Conservation (phyloP, 2,888 invertebrate species). For the Lochmaea capreae region DNA sequence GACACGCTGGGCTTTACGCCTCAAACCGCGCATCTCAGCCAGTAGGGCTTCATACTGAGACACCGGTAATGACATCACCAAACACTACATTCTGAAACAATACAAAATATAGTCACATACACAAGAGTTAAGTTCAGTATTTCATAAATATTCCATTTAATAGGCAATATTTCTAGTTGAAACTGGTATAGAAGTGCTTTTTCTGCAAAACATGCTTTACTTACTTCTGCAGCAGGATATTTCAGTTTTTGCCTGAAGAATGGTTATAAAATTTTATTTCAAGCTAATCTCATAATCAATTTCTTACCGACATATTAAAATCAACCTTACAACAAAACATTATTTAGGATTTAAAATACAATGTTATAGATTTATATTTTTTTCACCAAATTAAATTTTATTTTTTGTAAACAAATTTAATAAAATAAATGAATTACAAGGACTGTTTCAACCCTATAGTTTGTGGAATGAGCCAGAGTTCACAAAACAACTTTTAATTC, state of each 20-base stretch:
- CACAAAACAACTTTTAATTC: constrained; percentile 2
- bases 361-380: background rate
- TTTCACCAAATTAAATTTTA: background rate
- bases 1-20: constrained; percentile 70
- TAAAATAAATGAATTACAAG: background rate
- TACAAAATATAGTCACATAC: background rate
- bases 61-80: constrained; percentile 71
- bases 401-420: background rate
- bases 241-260: too few relatives aligned
- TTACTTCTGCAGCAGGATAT: too few relatives aligned
- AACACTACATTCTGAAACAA: constrained; percentile 53
- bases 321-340: too few relatives aligned
- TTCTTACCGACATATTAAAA: too few relatives aligned
- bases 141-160: background rate
- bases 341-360: too few relatives aligned
- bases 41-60: constrained; percentile 73
- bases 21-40: constrained; percentile 70
- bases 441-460: background rate
- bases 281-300: too few relatives aligned
- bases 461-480: background rate
- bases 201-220: too few relatives aligned
- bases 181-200: too few relatives aligned
- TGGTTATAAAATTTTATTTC: too few relatives aligned
- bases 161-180: too few relatives aligned
- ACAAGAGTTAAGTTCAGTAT: background rate